Percentiles rank a stretch among this genome's conserved stretches.
phyloP scores from a whole-genome alignment of 2,113 vertebrate genomes.

The Phyllostomus hastatus region DNA sequence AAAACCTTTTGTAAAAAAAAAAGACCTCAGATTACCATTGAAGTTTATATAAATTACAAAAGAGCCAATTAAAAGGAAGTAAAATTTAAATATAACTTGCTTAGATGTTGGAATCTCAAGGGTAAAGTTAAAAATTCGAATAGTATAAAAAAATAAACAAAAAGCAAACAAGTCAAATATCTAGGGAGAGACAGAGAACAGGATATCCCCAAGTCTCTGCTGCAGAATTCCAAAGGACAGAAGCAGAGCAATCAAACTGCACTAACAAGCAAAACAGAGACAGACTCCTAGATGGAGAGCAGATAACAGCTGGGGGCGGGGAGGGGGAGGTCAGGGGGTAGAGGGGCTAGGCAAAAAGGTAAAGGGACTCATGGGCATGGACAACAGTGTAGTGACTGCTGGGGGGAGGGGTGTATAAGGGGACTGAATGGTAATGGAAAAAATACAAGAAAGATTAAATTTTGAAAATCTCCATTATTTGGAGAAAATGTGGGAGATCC shows the following conservation, averaged over 20 bases:
- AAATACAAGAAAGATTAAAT: too few relatives aligned
- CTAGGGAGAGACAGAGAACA: neutral
- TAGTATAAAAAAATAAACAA: neutral
- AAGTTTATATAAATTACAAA: neutral
- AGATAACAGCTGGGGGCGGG: too few relatives aligned
- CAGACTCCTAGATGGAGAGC: too few relatives aligned
- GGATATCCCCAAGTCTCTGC: neutral
- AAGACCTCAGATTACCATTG: neutral
- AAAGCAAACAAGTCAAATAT: neutral
- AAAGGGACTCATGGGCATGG: too few relatives aligned
- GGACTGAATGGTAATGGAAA: too few relatives aligned
- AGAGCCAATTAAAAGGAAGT: neutral
- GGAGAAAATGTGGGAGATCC: neutral
- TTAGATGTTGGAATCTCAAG: neutral
- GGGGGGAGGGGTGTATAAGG: too few relatives aligned
- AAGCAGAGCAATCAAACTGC: neutral
- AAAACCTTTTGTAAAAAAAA: neutral
- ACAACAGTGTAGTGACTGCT: too few relatives aligned
- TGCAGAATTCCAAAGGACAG: neutral
- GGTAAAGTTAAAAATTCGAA: neutral
- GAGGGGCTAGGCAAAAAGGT: too few relatives aligned
- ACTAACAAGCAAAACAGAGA: too few relatives aligned
- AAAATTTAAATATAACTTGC: neutral
- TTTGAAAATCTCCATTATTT: neutral
- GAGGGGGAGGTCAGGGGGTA: too few relatives aligned